Evolutionary conservation across 2,888 invertebrate genomes (phyloP).

Genomic region (Hetaerina titia): DNA sequence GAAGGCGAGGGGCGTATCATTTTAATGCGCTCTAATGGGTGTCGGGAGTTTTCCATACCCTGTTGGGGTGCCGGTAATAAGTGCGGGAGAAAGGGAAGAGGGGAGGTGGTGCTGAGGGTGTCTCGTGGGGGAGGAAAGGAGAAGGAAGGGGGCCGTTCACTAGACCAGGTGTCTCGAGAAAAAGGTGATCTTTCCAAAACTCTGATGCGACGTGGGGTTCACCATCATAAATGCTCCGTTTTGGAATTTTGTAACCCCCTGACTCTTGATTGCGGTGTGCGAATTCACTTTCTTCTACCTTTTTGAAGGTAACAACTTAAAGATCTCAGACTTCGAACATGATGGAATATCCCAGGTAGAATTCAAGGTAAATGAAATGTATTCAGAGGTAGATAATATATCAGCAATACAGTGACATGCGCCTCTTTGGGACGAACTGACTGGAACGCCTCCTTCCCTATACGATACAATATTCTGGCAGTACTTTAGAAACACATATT

Average conservation of each 20-base stretch:
- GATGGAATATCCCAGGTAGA: not conserved
- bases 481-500: no score
- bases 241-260: not conserved
- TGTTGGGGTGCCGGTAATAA: not conserved
- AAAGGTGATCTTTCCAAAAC: not conserved
- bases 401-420: no score
- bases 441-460: no score
- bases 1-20: not conserved
- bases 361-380: no score
- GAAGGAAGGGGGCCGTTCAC: not conserved
- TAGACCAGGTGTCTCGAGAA: not conserved
- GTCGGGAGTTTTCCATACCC: not conserved
- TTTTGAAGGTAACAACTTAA: not conserved
- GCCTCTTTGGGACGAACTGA: no score
- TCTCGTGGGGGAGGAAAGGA: not conserved
- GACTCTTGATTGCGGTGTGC: not conserved
- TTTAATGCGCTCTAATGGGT: slow-evolving; percentile 18
- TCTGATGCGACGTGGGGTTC: not conserved
- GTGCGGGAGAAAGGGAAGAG: not conserved
- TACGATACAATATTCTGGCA: no score
- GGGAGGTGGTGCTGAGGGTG: slow-evolving; percentile 7
- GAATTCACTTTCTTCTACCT: not conserved
- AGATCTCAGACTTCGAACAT: not conserved
- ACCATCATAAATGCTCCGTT: not conserved
- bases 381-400: no score